Base-by-base conservation (phyloP, 2,797 vertebrate species). In the Benthosema pterotum region DNA sequence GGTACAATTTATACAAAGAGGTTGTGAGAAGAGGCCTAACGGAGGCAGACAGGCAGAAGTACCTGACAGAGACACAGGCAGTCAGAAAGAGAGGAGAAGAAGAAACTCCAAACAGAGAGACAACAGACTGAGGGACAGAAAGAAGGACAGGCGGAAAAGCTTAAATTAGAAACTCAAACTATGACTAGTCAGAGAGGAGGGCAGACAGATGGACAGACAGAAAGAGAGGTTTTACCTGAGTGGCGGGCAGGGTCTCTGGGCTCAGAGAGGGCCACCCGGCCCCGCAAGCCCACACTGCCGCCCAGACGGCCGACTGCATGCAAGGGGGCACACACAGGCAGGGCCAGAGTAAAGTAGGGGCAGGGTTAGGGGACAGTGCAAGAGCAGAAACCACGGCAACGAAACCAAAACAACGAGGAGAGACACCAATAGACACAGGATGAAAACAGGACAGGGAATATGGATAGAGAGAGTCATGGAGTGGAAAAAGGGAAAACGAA, bases 161-260 rank as follows among this genome's bases (percentile, higher is more conserved):
- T 6, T 5, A 32, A 32, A 32, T 32, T 12, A 43, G 14, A 58
- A 13, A 52, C 16, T 45, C 22, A n/a, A 12, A 52, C 25, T 25
- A 25, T n/a, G n/a, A n/a, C 22, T 25, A 57, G 46, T 17, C 42
- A 56, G 62, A 56, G 11, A 61, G 57, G 68, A 42, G 57, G 60
- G 22, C 46, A 15, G 60, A 59, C 49, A 25, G 56, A 63, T 69
- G 28, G 50, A 28, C 17, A 62, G 25, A 42, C 32, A 47, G 22
- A 42, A n/a, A 73, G 67, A 78, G 61, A 82, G 67, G 54, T 9
- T 80, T 87, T 90, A 91, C 89, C 89, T 91, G 87, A 75, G 68
- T 74, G 77, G 79, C 78, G 79, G 69, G 83, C 58, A 79, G 82
- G 82, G 72, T 87, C 80, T 85, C 80, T 86, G 79, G 79, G 78